Percentiles rank a stretch among this genome's conserved stretches.
Conservation (phyloP, 2,888 invertebrate species). For the Liodrosophila aerea region DNA sequence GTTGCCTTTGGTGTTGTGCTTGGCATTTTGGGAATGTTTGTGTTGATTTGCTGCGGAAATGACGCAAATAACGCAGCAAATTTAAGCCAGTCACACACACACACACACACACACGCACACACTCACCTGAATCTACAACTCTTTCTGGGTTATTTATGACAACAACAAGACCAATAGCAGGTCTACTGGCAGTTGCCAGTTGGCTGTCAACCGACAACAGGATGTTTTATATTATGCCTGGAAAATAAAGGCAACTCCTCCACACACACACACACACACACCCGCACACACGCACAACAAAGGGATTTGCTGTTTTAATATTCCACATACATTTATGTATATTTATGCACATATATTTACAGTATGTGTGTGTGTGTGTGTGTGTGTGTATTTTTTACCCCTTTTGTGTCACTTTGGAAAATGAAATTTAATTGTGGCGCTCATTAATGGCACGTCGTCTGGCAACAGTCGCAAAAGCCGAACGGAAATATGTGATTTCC, state of each 20-base stretch:
- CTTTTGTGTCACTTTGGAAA: conserved; percentile 57
- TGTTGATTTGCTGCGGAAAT: conserved; percentile 73
- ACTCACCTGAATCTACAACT: conserved; percentile 44
- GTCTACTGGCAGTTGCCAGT: conserved; percentile 27
- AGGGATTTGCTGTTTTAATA: conserved; percentile 50
- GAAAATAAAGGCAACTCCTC: conserved; percentile 53
- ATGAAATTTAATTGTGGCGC: conserved; percentile 68
- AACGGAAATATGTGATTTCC: conserved; percentile 73
- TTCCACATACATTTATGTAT: conserved; percentile 53
- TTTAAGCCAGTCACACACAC: conserved; percentile 58
- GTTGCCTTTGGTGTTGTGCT: conserved; percentile 27
- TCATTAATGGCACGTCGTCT: conserved; percentile 62
- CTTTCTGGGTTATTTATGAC: conserved; percentile 62
- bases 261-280: conserved; percentile 27
- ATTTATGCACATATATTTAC: neutral
- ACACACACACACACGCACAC: conserved; percentile 24
- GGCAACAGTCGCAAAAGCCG: conserved; percentile 24
- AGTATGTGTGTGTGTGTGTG: neutral
- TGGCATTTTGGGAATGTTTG: conserved; percentile 48
- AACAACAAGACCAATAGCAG: conserved; percentile 30
- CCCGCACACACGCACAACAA: conserved; percentile 22
- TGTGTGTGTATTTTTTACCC: conserved; percentile 21
- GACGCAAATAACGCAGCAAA: conserved; percentile 75
- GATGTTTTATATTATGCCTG: conserved; percentile 70
- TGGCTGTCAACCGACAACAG: conserved; percentile 60